Base-by-base conservation (phyloP, 1,140 invertebrate genomes). In the Calliphora vicina region DNA sequence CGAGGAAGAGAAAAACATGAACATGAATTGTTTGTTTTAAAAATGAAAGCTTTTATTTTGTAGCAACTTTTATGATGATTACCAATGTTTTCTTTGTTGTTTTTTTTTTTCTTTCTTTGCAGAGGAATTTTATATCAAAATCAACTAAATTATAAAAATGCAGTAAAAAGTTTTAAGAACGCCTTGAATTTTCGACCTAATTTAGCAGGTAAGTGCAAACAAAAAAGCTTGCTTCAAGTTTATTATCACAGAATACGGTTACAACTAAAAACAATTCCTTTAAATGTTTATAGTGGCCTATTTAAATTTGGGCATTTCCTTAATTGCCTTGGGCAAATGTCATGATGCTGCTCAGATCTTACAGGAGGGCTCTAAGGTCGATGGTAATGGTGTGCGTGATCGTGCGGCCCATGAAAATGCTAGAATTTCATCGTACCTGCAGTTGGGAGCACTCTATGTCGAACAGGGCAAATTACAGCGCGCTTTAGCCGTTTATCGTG, bases 101-200 rank as follows among this genome's bases (percentile, higher is more conserved):
- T 80, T 71, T 61, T 2, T 29, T 76, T 42, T 26, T 27, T 82
- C 35, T 61, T 43, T 78, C 45, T 20, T 61, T 95, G 74, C 94
- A 99, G 97, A 88, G 98, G 98, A 82, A 96, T 98, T 87, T 92
- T 99, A 86, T 94, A 97, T 86, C 97, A 99, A 92, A 96, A 97
- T 85, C 95, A 97, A 92, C 95, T 95, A 87, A 93, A 97, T 86
- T 95, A 95, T 88, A 94, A 96, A 86, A 96, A 98, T 90, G 97
- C 98, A 72, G 95, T 99, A 85, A 93, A 96, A 88, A 97, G 96
- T 91, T 99, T 99, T 91, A 94, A 97, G 90, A 93, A 94, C 83
- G 98, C 98, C 43, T 98, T 99, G 88, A 94, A 97, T 89, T 99
- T 96, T 91, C 94, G 98, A 90, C 97, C 97, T 78, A 96, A 97